Evolutionary conservation across 1,140 invertebrate genomes (phyloP).

Genomic region (Musca vetustissima): DNA sequence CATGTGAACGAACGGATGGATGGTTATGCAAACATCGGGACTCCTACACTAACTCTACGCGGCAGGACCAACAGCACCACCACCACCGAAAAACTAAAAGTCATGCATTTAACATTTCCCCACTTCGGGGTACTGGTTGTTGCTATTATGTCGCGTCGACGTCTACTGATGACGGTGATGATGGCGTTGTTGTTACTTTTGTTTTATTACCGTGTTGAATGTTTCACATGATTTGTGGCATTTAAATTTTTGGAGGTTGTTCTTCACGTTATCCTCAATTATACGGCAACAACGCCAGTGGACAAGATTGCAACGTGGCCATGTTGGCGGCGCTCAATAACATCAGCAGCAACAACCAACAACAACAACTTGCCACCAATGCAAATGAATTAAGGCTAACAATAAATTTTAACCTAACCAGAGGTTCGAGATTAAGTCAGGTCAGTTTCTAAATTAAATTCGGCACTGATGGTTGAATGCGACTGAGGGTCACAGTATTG

Average conservation of each 20-base stretch:
- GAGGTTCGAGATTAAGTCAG: constrained; percentile 1
- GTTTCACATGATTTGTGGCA: constrained; percentile 24
- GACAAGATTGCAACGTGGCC: not conserved
- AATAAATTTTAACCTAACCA: too few relatives aligned
- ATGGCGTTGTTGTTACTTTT: constrained; percentile 19
- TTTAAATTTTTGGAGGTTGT: constrained; percentile 23
- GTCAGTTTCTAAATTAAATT: not conserved
- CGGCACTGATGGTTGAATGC: too few relatives aligned
- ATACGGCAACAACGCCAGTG: not conserved
- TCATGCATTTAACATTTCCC: constrained; percentile 12
- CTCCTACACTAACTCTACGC: not conserved
- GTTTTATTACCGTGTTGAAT: constrained; percentile 22
- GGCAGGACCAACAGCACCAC: not conserved
- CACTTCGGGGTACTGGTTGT: not conserved
- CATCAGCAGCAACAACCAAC: too few relatives aligned
- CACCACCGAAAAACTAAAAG: constrained; percentile 9
- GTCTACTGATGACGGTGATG: not conserved
- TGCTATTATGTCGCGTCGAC: not conserved
- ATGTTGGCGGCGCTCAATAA: not conserved
- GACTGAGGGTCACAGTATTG: too few relatives aligned
- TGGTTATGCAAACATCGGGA: not conserved
- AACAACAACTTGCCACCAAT: too few relatives aligned
- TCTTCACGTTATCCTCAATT: not conserved
- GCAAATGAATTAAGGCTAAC: too few relatives aligned
- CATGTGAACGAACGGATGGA: not conserved